Conservation (phyloP, 2,113 vertebrate species). For the Mormoops blainvillei region DNA sequence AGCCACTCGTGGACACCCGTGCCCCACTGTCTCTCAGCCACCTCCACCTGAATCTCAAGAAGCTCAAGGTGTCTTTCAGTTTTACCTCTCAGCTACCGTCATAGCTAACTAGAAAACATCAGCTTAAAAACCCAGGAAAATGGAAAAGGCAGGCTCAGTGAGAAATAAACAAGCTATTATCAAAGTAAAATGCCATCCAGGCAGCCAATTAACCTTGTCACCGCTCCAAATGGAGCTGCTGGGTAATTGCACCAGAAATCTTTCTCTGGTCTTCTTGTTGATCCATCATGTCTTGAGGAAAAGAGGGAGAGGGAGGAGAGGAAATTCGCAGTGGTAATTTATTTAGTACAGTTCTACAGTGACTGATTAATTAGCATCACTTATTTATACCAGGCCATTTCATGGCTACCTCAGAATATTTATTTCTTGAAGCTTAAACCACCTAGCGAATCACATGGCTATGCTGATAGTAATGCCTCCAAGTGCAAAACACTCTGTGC, state of each 20-base stretch:
- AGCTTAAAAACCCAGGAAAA: neutral
- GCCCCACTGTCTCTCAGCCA: conserved; percentile 74
- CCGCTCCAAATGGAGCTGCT: accelerated
- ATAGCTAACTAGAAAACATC: no score
- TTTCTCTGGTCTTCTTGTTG: neutral
- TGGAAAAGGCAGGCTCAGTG: neutral
- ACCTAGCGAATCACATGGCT: neutral
- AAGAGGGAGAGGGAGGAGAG: accelerated
- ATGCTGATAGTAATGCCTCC: neutral
- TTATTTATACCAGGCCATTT: neutral
- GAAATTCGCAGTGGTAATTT: accelerated
- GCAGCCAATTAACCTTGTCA: neutral
- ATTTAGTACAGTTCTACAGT: neutral
- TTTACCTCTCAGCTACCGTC: neutral
- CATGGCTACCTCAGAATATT: neutral
- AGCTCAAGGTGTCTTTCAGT: conserved; percentile 76
- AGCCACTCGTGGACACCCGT: conserved; percentile 73
- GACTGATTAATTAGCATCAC: no score
- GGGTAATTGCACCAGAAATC: neutral
- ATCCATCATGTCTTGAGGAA: neutral
- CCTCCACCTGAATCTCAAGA: conserved; percentile 80
- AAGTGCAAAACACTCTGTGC: neutral
- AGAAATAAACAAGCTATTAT: neutral
- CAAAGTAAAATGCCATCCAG: neutral
- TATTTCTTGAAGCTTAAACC: neutral